Evolutionary conservation across 2,888 invertebrate species (phyloP).

Genomic region (Beris morrisii): DNA sequence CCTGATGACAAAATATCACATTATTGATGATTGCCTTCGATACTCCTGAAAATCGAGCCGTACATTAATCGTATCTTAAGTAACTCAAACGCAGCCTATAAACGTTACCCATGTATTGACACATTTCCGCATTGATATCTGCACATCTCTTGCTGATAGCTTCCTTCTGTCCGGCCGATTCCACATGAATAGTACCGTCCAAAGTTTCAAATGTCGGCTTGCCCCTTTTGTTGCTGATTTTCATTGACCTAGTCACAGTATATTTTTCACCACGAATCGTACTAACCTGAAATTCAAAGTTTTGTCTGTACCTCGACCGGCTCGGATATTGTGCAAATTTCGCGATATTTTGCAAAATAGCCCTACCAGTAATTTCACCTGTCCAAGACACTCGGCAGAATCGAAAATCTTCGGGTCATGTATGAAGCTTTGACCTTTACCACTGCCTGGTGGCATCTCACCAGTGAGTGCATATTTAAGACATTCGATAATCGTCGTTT

Average conservation of each 20-base stretch:
- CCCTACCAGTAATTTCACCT: conserved; percentile 54
- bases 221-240: conserved; percentile 62
- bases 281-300: conserved; percentile 42
- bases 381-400: conserved; percentile 51
- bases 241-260: conserved; percentile 70
- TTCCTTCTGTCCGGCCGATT: conserved; percentile 57
- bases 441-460: conserved; percentile 83
- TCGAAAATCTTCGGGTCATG: conserved; percentile 79
- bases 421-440: conserved; percentile 77
- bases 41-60: conserved; percentile 61
- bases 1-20: conserved; percentile 99
- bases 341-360: too few species aligned
- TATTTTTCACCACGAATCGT: conserved; percentile 66
- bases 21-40: conserved; percentile 92
- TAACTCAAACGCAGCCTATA: background rate
- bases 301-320: too few species aligned
- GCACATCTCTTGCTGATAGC: conserved; percentile 69
- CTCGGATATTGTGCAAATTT: too few species aligned
- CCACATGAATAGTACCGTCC: conserved; percentile 66
- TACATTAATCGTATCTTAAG: background rate
- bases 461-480: conserved; percentile 91
- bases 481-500: conserved; percentile 93
- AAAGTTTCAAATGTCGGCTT: conserved; percentile 66
- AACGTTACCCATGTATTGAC: conserved; percentile 59
- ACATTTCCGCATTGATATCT: conserved; percentile 74